These are phyloP conservation scores for Brachyrhaphis roseni DNA, from an alignment of 2,797 vertebrate genomes.

Conservation along the genomic window DNA sequence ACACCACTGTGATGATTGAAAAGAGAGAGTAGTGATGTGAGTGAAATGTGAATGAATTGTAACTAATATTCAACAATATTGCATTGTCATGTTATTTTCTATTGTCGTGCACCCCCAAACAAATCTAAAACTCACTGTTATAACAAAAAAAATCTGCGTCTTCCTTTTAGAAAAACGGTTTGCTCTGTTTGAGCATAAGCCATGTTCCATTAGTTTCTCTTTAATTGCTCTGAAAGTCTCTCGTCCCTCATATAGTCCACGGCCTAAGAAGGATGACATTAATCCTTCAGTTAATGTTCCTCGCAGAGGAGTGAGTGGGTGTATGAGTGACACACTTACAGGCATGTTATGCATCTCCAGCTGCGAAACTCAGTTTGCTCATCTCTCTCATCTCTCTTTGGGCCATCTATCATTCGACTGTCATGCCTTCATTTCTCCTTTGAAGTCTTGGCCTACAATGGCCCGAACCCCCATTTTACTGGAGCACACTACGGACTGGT, in stretches of 20 bases:
- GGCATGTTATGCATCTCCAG: slow-evolving; percentile 54
- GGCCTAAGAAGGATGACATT: slow-evolving; percentile 47
- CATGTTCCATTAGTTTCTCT: slow-evolving; percentile 22
- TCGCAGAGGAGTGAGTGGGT: slow-evolving; percentile 47
- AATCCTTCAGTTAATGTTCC: slow-evolving; percentile 66
- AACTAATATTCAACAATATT: background rate
- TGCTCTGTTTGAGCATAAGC: slow-evolving; percentile 3
- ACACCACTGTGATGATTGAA: background rate
- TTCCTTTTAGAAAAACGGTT: background rate
- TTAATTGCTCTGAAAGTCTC: slow-evolving; percentile 29
- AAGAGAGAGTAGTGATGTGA: background rate
- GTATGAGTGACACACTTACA: slow-evolving; percentile 64
- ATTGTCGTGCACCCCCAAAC: background rate
- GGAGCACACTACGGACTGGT: slow-evolving; percentile 38
- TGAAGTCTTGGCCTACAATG: slow-evolving; percentile 48
- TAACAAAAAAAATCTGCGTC: background rate
- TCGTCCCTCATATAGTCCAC: slow-evolving; percentile 20
- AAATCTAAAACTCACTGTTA: background rate
- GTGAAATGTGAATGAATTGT: background rate
- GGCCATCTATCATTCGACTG: slow-evolving; percentile 46
- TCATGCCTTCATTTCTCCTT: slow-evolving; percentile 42
- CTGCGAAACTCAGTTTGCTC: slow-evolving; percentile 39
- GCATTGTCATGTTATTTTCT: background rate
- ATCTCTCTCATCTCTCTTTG: slow-evolving; percentile 34
- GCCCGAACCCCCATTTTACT: slow-evolving; percentile 27